phyloP scores from a whole-genome alignment of 2,113 vertebrate species.

The Platysternon megacephalum region DNA sequence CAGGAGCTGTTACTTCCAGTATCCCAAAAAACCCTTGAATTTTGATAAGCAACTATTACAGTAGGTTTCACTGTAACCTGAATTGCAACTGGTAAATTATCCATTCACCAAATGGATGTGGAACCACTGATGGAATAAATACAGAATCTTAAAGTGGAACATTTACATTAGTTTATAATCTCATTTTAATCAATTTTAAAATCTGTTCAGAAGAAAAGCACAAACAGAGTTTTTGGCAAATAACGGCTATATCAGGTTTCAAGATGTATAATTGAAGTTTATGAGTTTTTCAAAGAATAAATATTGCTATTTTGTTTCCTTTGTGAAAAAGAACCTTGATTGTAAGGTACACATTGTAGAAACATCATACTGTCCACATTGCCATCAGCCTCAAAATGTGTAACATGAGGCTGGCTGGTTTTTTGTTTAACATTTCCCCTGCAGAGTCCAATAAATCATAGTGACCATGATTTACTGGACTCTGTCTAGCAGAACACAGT shows the following conservation, averaged over 20 bases:
- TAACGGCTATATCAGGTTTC: fast-evolving
- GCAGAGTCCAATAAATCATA: neutral
- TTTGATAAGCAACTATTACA: too few relatives aligned
- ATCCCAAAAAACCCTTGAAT: neutral
- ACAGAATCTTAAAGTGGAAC: neutral
- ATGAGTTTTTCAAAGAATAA: neutral
- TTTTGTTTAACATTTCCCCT: neutral
- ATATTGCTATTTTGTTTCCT: neutral
- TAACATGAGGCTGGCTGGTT: neutral
- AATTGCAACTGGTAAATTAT: neutral
- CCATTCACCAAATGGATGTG: neutral
- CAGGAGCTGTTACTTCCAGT: neutral
- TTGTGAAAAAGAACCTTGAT: neutral
- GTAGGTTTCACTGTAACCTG: neutral
- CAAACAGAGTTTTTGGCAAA: neutral
- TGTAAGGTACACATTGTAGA: fast-evolving
- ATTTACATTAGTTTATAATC: neutral
- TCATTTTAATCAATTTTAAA: neutral
- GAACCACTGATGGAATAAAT: neutral
- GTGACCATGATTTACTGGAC: neutral
- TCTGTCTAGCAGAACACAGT: neutral
- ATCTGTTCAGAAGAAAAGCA: fast-evolving
- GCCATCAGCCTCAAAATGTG: neutral
- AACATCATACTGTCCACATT: fast-evolving
- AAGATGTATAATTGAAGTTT: neutral